Evolutionary conservation across 2,113 vertebrate species (phyloP).

Genomic region (Thalassarche chlororhynchos): DNA sequence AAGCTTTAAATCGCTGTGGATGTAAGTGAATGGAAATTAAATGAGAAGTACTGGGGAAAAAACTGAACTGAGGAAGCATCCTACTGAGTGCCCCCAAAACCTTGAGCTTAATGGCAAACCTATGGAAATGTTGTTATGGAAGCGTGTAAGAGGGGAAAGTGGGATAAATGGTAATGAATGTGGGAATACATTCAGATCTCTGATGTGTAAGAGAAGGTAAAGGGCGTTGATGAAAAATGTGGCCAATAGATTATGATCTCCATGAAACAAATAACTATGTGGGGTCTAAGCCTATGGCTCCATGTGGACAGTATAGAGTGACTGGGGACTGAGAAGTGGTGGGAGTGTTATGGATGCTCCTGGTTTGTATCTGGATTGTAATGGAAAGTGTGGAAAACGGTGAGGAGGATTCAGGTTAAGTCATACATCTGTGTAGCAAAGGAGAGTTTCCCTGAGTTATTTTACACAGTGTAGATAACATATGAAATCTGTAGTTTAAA

Average conservation of each 20-base stretch:
- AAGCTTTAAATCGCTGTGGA: not conserved
- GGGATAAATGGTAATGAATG: not conserved
- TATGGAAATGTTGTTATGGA: not conserved
- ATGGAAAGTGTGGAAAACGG: not conserved
- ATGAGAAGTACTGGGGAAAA: not conserved
- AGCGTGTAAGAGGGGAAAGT: not conserved
- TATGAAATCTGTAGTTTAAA: not conserved
- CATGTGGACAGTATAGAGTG: not conserved
- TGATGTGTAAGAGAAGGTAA: fast-evolving
- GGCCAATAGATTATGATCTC: too few relatives aligned
- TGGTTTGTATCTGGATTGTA: not conserved
- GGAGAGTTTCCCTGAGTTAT: not conserved
- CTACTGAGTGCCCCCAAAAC: not conserved
- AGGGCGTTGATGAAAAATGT: not conserved
- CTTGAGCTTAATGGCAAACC: not conserved
- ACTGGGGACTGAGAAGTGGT: not conserved
- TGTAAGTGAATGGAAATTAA: not conserved
- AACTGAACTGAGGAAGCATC: not conserved
- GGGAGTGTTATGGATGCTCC: not conserved
- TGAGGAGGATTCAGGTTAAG: too few relatives aligned
- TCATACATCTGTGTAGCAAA: not conserved
- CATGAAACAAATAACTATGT: not conserved
- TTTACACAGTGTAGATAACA: fast-evolving
- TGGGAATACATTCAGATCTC: not conserved
- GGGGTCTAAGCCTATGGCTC: not conserved